Conservation (phyloP, 2,888 invertebrate genomes). For the Campoletis raptor region DNA sequence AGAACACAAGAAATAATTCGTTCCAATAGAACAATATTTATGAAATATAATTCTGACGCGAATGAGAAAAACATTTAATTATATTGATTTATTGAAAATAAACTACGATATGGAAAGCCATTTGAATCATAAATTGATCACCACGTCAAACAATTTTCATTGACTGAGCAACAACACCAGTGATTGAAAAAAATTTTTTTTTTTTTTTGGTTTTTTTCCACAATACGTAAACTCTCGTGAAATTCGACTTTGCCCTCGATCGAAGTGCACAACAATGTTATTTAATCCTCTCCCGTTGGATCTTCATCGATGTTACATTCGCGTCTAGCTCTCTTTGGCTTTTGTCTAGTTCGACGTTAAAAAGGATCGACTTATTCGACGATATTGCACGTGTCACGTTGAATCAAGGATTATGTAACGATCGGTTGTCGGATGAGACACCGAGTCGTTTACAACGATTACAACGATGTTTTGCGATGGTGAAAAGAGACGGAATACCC, state of each 20-base stretch:
- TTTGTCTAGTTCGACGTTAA: constrained; percentile 24
- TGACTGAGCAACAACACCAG: not conserved
- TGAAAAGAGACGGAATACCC: constrained; percentile 35
- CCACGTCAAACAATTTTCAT: not conserved
- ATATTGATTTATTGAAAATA: not conserved
- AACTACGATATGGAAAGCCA: not conserved
- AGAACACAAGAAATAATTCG: not conserved
- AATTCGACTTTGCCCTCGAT: constrained; percentile 6
- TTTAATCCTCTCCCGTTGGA: constrained; percentile 1
- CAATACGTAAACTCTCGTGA: not conserved
- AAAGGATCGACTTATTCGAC: constrained; percentile 37
- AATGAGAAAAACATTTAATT: not conserved
- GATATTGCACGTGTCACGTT: constrained; percentile 69
- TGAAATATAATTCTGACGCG: not conserved
- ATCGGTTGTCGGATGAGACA: constrained; percentile 41
- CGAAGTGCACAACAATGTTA: constrained; percentile 4
- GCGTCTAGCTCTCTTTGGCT: not conserved
- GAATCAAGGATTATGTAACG: constrained; percentile 64
- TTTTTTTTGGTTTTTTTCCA: not conserved
- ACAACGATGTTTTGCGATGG: constrained; percentile 29
- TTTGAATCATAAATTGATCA: not conserved
- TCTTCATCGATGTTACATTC: constrained; percentile 50
- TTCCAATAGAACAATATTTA: not conserved
- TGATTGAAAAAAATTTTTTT: not conserved
- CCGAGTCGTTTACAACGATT: constrained; percentile 24